These are phyloP conservation scores for Minunthozetes semirufus DNA, from an alignment of 2,888 invertebrate species.

Conservation along the genomic window DNA sequence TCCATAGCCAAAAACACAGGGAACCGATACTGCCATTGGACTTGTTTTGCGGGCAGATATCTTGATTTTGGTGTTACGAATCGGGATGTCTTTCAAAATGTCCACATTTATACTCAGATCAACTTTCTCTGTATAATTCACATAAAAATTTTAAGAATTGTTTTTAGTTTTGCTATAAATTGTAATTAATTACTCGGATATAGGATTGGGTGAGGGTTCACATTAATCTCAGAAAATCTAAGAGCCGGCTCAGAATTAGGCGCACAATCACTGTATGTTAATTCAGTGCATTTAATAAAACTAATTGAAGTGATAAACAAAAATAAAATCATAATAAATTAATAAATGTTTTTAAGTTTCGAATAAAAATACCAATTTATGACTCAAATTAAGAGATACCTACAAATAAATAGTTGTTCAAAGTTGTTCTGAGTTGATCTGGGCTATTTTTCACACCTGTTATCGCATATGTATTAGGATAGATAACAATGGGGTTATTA, in stretches of 20 bases:
- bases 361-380: too few relatives aligned
- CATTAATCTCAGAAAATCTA: neutral
- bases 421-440: too few relatives aligned
- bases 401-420: too few relatives aligned
- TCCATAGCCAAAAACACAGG: neutral
- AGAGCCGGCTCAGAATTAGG: neutral
- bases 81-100: neutral
- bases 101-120: neutral
- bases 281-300: neutral
- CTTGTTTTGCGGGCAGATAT: neutral
- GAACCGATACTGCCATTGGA: neutral
- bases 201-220: neutral
- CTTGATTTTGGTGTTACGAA: neutral
- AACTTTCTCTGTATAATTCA: too few relatives aligned
- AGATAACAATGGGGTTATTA: too few relatives aligned
- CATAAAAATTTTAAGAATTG: too few relatives aligned
- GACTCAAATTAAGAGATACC: too few relatives aligned
- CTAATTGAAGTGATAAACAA: too few relatives aligned
- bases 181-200: neutral
- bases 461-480: too few relatives aligned
- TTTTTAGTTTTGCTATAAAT: neutral
- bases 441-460: too few relatives aligned
- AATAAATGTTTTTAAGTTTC: too few relatives aligned
- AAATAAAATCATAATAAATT: too few relatives aligned
- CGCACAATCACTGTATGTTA: neutral